A percentile compares a stretch with the other conserved stretches of the same genome.
Evolutionary conservation across 1,140 invertebrate species (phyloP).

Genomic region (Philotrypesis tridentata): DNA sequence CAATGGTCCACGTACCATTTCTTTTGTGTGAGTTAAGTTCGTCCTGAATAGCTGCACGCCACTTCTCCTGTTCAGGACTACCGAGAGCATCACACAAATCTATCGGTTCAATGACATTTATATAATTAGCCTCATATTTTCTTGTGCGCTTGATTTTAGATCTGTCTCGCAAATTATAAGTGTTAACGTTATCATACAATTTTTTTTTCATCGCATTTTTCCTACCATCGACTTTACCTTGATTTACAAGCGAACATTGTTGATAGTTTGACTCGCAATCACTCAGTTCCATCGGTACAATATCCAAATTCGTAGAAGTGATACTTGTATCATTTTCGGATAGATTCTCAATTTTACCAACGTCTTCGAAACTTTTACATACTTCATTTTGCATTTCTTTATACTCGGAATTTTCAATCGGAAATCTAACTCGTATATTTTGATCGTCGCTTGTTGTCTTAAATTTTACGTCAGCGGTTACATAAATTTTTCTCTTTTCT

Average conservation of each 20-base stretch:
- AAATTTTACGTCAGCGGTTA: too few species aligned
- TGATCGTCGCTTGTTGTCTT: too few species aligned
- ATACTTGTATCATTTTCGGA: neutral
- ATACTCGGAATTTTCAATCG: too few species aligned
- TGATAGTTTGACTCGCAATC: neutral
- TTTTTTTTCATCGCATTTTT: neutral
- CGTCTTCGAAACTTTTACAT: too few species aligned
- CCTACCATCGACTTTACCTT: neutral
- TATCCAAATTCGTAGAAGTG: neutral
- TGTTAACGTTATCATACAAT: neutral
- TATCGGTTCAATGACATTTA: neutral
- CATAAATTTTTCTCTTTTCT: too few species aligned
- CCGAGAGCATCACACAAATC: neutral
- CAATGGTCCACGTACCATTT: constrained; percentile 33
- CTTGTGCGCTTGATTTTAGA: neutral
- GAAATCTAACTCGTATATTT: too few species aligned
- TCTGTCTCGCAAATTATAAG: neutral
- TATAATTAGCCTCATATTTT: neutral
- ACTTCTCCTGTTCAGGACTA: neutral
- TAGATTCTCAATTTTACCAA: neutral
- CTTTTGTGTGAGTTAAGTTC: constrained; percentile 35
- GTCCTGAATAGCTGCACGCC: constrained; percentile 52
- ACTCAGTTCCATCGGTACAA: neutral
- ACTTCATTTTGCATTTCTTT: too few species aligned
- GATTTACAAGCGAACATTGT: neutral